Percentiles rank a stretch among this genome's conserved stretches.
These are phyloP conservation scores for Phaethornis superciliosus DNA, from an alignment of 2,113 vertebrate genomes.

Conservation along the genomic window DNA sequence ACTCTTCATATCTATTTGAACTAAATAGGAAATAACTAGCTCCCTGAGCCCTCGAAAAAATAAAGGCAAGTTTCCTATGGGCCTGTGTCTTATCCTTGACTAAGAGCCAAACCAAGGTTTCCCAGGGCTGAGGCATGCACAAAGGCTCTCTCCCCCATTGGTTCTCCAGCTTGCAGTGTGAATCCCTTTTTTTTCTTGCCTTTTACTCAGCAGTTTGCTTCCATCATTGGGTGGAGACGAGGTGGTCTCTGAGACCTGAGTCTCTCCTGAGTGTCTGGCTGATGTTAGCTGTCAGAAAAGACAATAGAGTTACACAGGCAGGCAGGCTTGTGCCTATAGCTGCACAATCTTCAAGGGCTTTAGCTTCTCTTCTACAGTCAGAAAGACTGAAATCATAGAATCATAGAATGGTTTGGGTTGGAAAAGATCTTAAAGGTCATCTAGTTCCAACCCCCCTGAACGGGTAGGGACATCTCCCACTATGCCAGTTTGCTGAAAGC, in stretches of 20 bases:
- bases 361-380: background rate
- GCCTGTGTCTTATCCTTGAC: background rate
- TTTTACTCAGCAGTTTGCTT: background rate
- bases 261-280: background rate
- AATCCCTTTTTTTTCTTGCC: background rate
- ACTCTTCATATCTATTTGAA: background rate
- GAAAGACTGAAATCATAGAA: background rate
- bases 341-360: accelerated
- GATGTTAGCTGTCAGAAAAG: background rate
- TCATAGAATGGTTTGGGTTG: too few species aligned
- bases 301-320: background rate
- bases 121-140: background rate
- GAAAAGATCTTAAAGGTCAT: too few species aligned
- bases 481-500: too few species aligned
- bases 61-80: background rate
- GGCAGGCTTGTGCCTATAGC: background rate
- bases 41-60: slow-evolving; percentile 2
- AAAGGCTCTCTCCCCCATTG: background rate
- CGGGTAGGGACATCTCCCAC: too few species aligned
- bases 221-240: background rate
- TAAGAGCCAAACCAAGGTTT: background rate
- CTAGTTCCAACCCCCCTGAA: too few species aligned
- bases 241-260: background rate
- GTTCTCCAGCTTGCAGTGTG: background rate
- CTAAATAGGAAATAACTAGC: slow-evolving; percentile 31